A percentile compares a stretch with the other conserved stretches of the same genome.
Conservation (phyloP, 2,797 vertebrate species). For the Darevskia mixta region DNA sequence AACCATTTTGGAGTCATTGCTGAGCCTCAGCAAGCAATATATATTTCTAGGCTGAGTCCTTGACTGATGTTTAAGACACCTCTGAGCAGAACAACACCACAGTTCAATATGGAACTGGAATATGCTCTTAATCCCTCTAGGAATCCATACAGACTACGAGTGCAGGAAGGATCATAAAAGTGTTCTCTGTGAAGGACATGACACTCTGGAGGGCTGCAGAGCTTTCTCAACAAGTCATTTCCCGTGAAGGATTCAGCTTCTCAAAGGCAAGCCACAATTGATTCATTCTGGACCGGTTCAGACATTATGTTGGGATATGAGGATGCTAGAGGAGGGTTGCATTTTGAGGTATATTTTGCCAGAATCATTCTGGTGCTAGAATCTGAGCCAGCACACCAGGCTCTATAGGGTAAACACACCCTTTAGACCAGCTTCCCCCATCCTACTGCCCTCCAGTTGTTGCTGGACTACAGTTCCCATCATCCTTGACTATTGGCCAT, state of each 20-base stretch:
- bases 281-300: too few relatives aligned
- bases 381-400: too few relatives aligned
- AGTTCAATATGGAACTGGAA: slow-evolving; percentile 1
- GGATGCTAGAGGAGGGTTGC: too few relatives aligned
- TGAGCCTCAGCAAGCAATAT: background rate
- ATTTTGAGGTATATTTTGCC: too few relatives aligned
- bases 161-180: background rate
- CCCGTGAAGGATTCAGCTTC: background rate
- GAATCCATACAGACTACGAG: background rate
- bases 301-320: too few relatives aligned
- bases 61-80: background rate
- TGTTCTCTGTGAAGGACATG: background rate
- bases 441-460: too few relatives aligned
- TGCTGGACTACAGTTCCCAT: too few relatives aligned
- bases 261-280: background rate
- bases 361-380: too few relatives aligned
- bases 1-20: background rate
- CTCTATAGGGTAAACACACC: too few relatives aligned
- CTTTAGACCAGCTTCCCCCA: too few relatives aligned
- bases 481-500: too few relatives aligned
- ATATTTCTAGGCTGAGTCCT: background rate
- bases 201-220: background rate
- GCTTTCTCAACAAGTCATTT: background rate
- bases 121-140: background rate
- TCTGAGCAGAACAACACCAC: background rate